These are phyloP conservation scores for Catharus fuscescens DNA, from an alignment of 2,113 vertebrate species.

Conservation along the genomic window DNA sequence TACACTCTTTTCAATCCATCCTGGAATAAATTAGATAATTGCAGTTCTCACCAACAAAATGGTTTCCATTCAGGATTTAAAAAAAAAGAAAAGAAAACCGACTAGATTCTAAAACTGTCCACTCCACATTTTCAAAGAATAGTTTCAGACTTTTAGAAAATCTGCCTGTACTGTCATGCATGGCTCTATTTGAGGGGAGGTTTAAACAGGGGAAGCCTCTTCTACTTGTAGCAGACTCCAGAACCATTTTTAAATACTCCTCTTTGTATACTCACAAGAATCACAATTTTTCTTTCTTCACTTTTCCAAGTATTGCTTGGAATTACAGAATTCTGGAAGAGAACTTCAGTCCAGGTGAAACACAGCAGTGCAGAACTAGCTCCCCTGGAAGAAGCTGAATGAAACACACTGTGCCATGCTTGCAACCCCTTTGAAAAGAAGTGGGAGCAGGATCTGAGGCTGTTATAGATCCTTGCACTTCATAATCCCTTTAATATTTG, in stretches of 20 bases:
- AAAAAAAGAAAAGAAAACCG: neutral
- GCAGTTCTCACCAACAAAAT: neutral
- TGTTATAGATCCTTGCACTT: neutral
- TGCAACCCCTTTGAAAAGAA: neutral
- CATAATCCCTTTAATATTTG: neutral
- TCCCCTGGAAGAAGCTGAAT: neutral
- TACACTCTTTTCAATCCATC: neutral
- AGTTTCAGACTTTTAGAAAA: neutral
- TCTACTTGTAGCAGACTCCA: neutral
- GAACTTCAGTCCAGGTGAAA: neutral
- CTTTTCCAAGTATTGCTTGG: neutral
- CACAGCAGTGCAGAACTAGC: neutral
- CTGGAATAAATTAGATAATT: neutral
- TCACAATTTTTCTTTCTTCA: neutral
- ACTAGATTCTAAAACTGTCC: neutral
- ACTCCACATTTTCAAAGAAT: neutral
- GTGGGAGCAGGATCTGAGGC: neutral
- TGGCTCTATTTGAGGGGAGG: neutral
- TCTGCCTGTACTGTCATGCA: neutral
- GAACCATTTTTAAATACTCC: neutral
- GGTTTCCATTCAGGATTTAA: neutral
- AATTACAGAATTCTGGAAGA: neutral
- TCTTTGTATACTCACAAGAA: neutral
- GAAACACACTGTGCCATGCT: neutral
- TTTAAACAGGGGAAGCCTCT: neutral